A percentile compares a stretch with the other conserved stretches of the same genome.
Evolutionary conservation across 2,797 vertebrate genomes (phyloP).

Genomic region (Megalops cyprinoides): DNA sequence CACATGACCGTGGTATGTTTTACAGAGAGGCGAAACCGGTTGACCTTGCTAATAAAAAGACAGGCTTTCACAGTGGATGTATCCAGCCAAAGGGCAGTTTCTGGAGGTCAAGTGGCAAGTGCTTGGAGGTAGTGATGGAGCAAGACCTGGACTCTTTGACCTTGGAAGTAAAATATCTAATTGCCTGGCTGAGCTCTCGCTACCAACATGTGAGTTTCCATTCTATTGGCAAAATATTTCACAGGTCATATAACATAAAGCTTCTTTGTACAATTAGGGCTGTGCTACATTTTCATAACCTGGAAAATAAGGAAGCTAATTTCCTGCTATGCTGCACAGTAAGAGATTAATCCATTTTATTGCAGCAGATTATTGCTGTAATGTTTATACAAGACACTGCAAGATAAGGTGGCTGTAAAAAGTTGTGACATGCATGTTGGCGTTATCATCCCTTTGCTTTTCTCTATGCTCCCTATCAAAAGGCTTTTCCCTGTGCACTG

Average conservation of each 20-base stretch:
- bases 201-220: no score
- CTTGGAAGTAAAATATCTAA: background rate
- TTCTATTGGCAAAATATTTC: no score
- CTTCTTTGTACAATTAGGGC: background rate
- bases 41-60: background rate
- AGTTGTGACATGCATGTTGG: no score
- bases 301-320: background rate
- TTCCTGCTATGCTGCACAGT: no score
- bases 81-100: background rate
- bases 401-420: no score
- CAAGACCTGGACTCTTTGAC: background rate
- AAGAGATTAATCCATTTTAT: background rate
- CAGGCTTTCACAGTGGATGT: background rate
- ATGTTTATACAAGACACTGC: background rate
- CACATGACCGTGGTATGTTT: no score
- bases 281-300: background rate
- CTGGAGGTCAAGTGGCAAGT: background rate
- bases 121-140: background rate
- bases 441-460: background rate
- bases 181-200: background rate
- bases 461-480: no score
- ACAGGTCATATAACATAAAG: background rate
- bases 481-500: no score
- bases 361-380: background rate
- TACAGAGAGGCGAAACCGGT: no score